These are phyloP conservation scores for Pseudotriccus pelzelni DNA, from an alignment of 2,797 vertebrate species.

Conservation along the genomic window DNA sequence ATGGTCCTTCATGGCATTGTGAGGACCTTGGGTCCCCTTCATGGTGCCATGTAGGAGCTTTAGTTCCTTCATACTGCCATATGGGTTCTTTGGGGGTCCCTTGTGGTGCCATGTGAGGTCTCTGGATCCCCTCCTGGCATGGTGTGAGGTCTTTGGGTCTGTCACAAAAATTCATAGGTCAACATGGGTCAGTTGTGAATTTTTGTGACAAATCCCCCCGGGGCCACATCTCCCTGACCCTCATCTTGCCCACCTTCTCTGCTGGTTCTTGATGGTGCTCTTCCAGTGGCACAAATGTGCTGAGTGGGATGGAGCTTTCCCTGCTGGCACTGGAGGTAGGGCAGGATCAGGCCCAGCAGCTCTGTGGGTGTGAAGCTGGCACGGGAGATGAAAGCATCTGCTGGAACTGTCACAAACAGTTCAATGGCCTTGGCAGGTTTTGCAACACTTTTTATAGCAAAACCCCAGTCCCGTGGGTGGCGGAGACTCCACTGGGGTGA, in stretches of 20 bases:
- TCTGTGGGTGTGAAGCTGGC: not conserved
- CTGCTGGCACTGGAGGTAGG: rapidly evolving
- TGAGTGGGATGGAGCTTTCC: not conserved
- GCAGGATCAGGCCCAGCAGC: not conserved
- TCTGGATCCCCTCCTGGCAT: not conserved
- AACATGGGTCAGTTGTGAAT: rapidly evolving
- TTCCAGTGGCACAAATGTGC: rapidly evolving
- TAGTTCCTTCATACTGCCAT: too few relatives aligned
- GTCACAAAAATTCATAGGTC: rapidly evolving
- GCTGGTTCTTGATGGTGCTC: not conserved
- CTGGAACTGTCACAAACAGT: not conserved
- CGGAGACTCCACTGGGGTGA: rapidly evolving
- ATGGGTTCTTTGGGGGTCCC: not conserved
- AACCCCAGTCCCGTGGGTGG: rapidly evolving
- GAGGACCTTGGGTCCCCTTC: not conserved
- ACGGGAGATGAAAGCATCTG: not conserved
- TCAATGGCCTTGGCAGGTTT: not conserved
- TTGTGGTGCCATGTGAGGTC: not conserved
- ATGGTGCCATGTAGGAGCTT: not conserved
- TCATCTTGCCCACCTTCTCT: rapidly evolving
- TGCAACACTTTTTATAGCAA: not conserved
- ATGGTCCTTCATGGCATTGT: not conserved
- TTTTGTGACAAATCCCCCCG: not conserved
- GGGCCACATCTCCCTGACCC: not conserved
- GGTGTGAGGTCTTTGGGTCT: not conserved